A percentile compares a stretch with the other conserved stretches of the same genome.
These are phyloP conservation scores for Mugil cephalus DNA, from an alignment of 2,113 vertebrate species.

Conservation along the genomic window DNA sequence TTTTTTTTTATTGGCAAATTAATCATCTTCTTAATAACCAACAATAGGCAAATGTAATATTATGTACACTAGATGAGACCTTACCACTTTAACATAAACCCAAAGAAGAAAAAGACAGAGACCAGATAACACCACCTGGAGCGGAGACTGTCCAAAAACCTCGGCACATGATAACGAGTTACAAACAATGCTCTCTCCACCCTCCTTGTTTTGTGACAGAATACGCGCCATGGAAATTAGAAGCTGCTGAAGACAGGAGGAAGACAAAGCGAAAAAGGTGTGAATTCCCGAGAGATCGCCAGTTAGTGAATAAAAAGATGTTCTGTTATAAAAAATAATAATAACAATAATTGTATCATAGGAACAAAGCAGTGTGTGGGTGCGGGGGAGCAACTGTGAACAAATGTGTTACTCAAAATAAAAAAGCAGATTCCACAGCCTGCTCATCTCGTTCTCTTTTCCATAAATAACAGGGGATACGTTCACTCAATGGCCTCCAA, in stretches of 20 bases:
- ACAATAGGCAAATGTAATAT: neutral
- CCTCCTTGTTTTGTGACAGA: conserved; percentile 22
- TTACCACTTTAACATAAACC: neutral
- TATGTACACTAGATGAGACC: neutral
- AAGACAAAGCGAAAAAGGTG: conserved; percentile 48
- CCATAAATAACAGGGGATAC: conserved; percentile 49
- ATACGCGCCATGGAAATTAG: conserved; percentile 38
- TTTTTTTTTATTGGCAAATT: neutral
- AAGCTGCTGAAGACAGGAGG: conserved; percentile 55
- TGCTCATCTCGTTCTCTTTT: conserved; percentile 29
- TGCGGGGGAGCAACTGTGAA: conserved; percentile 63
- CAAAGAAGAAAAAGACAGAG: too few species aligned
- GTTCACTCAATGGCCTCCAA: conserved; percentile 17
- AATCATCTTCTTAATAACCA: neutral
- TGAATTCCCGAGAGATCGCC: conserved; percentile 40
- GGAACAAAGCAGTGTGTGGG: conserved; percentile 56
- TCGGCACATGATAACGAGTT: neutral
- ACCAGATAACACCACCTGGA: too few species aligned
- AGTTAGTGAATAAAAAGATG: conserved; percentile 42
- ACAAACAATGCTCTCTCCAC: neutral
- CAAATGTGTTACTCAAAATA: conserved; percentile 71
- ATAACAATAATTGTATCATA: conserved; percentile 36
- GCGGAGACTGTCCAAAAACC: too few species aligned
- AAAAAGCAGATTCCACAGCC: conserved; percentile 36
- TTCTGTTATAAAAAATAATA: conserved; percentile 26